These are phyloP conservation scores for Nematostella vectensis DNA, from an alignment of 92 coral and sea anemone species.

Conservation along the genomic window DNA sequence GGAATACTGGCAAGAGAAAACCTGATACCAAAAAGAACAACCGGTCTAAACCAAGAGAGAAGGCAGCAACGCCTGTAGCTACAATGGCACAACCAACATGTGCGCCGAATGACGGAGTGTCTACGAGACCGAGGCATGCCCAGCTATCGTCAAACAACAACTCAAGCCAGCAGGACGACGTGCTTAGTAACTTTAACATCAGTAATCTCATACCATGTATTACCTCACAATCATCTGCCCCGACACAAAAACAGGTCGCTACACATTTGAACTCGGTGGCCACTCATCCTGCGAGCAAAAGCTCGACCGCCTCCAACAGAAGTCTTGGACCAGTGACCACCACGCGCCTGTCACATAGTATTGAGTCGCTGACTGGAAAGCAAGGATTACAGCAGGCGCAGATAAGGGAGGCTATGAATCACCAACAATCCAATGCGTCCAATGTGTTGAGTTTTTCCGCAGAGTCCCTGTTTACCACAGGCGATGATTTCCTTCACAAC, in stretches of 20 bases:
- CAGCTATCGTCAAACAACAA: slow-evolving; percentile 14
- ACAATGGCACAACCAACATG: neutral
- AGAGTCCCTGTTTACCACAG: slow-evolving; percentile 58
- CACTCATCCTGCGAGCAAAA: slow-evolving; percentile 2
- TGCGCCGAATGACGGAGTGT: too few species aligned
- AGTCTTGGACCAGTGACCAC: slow-evolving; percentile 6
- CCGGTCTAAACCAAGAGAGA: neutral
- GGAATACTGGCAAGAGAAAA: too few species aligned
- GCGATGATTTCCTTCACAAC: slow-evolving; percentile 54
- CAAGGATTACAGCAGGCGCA: slow-evolving; percentile 9
- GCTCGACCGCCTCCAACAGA: neutral
- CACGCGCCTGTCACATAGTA: slow-evolving; percentile 63
- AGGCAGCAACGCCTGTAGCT: neutral
- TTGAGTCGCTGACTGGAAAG: slow-evolving; percentile 65
- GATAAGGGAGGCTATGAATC: slow-evolving; percentile 12
- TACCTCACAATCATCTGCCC: slow-evolving; percentile 31
- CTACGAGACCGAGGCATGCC: too few species aligned
- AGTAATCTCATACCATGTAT: slow-evolving; percentile 60
- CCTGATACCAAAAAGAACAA: neutral
- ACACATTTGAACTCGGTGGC: slow-evolving; percentile 11
- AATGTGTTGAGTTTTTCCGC: slow-evolving; percentile 60
- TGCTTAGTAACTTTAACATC: slow-evolving; percentile 57
- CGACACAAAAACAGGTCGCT: slow-evolving; percentile 7
- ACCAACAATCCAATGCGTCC: slow-evolving; percentile 21
- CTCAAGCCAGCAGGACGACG: slow-evolving; percentile 69